A percentile compares a stretch with the other conserved stretches of the same genome.
phyloP scores from a whole-genome alignment of 2,113 vertebrate species.

The Phodopus roborovskii region DNA sequence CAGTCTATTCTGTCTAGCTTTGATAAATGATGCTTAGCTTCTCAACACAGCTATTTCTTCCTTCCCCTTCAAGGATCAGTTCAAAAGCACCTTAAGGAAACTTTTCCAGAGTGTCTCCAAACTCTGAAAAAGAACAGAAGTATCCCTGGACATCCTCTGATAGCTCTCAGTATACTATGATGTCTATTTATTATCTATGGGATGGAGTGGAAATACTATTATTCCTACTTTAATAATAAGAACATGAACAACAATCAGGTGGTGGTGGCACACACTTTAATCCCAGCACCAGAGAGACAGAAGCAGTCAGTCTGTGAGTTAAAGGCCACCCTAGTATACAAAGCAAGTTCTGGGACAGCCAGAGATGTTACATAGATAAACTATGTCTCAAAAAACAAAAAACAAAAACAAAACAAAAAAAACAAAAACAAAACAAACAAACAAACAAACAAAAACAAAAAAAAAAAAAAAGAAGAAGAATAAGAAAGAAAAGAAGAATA shows the following conservation, averaged over 20 bases:
- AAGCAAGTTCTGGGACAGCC: neutral
- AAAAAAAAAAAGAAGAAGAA: no score
- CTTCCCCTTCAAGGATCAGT: neutral
- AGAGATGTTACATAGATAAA: neutral
- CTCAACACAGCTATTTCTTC: constrained; percentile 27
- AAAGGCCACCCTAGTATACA: neutral
- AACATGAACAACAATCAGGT: neutral
- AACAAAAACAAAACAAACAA: no score
- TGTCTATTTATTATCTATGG: neutral
- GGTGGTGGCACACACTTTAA: neutral
- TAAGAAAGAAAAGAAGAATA: no score
- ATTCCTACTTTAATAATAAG: constrained; percentile 46
- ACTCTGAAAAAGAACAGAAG: neutral
- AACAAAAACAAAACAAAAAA: no score
- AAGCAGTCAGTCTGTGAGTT: neutral
- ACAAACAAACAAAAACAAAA: no score
- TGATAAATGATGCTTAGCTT: neutral
- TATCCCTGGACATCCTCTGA: neutral
- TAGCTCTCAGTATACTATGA: neutral
- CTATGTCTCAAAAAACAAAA: neutral
- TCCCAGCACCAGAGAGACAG: neutral
- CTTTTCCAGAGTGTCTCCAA: neutral
- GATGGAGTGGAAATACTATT: neutral
- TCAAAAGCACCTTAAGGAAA: constrained; percentile 45
- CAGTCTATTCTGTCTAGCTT: neutral